Percentiles rank a stretch among this genome's conserved stretches.
phyloP scores from a whole-genome alignment of 2,888 invertebrate species.

The Temnothorax ravouxi region DNA sequence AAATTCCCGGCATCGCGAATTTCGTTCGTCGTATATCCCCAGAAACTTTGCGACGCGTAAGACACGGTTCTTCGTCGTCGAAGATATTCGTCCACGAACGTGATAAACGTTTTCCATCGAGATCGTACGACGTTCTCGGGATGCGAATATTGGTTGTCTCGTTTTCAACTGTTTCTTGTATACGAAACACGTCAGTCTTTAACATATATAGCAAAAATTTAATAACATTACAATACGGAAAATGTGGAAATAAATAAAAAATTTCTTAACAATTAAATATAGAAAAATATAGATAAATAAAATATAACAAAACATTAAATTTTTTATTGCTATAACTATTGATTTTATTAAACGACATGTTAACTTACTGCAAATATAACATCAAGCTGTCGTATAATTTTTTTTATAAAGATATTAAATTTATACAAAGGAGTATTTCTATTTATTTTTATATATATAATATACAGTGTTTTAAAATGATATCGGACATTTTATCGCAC shows the following conservation, averaged over 20 bases:
- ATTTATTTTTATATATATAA: no score
- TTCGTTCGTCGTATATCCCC: constrained; percentile 21
- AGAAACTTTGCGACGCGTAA: constrained; percentile 37
- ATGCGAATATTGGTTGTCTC: constrained; percentile 1
- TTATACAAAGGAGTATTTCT: background rate
- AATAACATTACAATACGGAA: constrained; percentile 6
- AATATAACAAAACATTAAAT: background rate
- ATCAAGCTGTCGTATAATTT: background rate
- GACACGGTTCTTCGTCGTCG: constrained; percentile 28
- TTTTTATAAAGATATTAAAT: background rate
- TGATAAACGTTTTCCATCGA: constrained; percentile 29
- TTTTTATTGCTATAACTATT: background rate
- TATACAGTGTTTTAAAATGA: background rate
- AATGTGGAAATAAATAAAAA: background rate
- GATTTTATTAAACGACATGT: background rate
- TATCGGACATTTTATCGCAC: no score
- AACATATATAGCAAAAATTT: background rate
- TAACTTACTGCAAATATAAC: background rate
- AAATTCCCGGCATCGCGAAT: constrained; percentile 35
- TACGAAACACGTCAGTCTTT: background rate
- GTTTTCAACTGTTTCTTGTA: constrained; percentile 16
- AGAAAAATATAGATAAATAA: background rate
- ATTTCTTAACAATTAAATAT: background rate
- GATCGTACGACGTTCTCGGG: background rate
- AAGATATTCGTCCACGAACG: constrained; percentile 26